Evolutionary conservation across 2,888 invertebrate species (phyloP), one percentile per base, ranked within the genome.

Genomic region (Epistrophe grossulariae): DNA sequence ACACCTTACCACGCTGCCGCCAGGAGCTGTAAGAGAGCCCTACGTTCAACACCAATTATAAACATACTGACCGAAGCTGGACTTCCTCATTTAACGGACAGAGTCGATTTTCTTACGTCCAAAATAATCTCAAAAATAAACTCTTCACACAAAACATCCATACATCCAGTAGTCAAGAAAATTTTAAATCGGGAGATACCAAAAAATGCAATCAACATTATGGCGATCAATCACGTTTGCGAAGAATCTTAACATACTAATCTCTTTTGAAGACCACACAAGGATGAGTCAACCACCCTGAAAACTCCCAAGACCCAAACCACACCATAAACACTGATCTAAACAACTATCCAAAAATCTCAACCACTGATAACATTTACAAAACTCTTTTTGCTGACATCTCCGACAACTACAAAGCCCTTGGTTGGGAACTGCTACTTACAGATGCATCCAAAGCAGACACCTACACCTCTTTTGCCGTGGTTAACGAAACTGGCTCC

Each of bases 31-130:
- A 7, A 60, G 57, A 28, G 60, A 70, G 78, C 70, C 40, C 8
- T 78, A 28, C 70, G 78, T 8, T 17, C 78, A n/a, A 50, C 60
- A 28, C 70, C 78, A 15, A 74, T 74, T n/a, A 57, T 38, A 15
- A 79, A 72, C 24, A 72, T 79, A 31, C 19, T 79, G 17, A 59
- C 48, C 11, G 72, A 71, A 57, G 45, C 79, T 43, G 72, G 62
- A 8, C 72, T 72, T 35, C 71, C 52, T 10, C 40, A 52, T 15
- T 38, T 79, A 38, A 31, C 60, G 11, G 59, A 59, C 35, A 50
- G 73, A 80, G 45, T 59, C 6, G 66, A 72, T 10, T 60, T 43
- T 64, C 64, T 72, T 11, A 80, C 59, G 7, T 35, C 64, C 4
- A 43, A 66, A 76, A 66, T 76, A n/a, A 43, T 72, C 11, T 17